Conservation (phyloP, 64 coral and sea anemone genomes). For the Montipora cactus region DNA sequence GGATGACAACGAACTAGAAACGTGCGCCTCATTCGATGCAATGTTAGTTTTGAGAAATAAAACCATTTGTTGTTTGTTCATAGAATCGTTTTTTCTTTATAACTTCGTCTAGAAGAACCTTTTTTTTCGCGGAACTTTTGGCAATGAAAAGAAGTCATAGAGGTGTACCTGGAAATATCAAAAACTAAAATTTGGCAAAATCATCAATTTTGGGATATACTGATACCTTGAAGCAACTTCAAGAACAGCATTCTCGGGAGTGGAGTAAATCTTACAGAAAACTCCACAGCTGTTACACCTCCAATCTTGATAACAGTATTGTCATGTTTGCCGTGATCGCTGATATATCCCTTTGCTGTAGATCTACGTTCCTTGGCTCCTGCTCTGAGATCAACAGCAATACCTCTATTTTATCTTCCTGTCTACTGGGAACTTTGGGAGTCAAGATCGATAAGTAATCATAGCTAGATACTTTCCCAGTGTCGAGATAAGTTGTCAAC, state of each 20-base stretch:
- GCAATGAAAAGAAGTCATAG: too few species aligned
- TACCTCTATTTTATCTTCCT: not conserved
- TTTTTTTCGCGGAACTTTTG: too few species aligned
- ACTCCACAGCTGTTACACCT: not conserved
- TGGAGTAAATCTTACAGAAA: conserved; percentile 1
- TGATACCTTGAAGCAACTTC: not conserved
- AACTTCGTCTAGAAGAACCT: too few species aligned
- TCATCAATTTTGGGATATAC: too few species aligned
- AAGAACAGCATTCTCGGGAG: not conserved
- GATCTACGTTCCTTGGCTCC: not conserved
- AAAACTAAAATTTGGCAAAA: too few species aligned
- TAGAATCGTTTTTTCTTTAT: too few species aligned
- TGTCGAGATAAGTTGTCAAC: not conserved
- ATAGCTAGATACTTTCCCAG: not conserved
- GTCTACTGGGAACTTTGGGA: not conserved
- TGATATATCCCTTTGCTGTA: not conserved
- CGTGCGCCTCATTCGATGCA: too few species aligned
- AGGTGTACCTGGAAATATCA: too few species aligned
- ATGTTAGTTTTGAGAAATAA: too few species aligned
- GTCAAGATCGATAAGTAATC: not conserved
- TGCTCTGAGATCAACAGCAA: not conserved
- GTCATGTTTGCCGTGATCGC: not conserved
- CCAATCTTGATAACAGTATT: not conserved
- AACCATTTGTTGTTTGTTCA: too few species aligned
- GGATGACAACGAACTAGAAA: too few species aligned